phyloP scores from a whole-genome alignment of 2,113 vertebrate genomes.

The Zootoca vivipara region DNA sequence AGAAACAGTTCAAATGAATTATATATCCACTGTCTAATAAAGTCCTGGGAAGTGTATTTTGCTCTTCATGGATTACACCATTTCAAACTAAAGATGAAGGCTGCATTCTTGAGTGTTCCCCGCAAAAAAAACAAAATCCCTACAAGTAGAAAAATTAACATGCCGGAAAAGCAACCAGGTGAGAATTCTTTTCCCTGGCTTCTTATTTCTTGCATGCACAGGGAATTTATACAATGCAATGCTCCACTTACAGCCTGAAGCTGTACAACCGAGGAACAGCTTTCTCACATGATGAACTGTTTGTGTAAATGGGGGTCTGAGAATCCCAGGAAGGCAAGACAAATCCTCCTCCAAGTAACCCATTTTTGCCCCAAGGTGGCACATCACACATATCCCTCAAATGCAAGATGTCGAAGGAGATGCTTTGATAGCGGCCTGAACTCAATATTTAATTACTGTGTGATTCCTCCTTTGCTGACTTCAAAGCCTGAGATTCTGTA shows the following conservation, averaged over 20 bases:
- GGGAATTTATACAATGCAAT: not conserved
- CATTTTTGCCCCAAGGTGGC: not conserved
- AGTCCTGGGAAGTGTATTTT: too few species aligned
- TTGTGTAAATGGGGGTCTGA: not conserved
- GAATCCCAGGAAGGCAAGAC: not conserved
- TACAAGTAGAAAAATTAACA: not conserved
- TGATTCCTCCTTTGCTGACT: slow-evolving; percentile 49
- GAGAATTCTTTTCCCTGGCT: not conserved
- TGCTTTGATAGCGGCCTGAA: slow-evolving; percentile 29
- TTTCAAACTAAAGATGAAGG: not conserved
- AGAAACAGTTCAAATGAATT: too few species aligned
- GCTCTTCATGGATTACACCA: not conserved
- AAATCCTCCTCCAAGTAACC: slow-evolving; percentile 10
- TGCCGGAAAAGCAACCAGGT: not conserved
- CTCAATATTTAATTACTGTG: slow-evolving; percentile 56
- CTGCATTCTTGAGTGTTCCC: not conserved
- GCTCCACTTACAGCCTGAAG: not conserved
- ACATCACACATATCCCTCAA: not conserved
- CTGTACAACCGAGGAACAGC: not conserved
- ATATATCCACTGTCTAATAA: too few species aligned
- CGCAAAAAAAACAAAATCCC: not conserved
- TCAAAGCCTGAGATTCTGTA: slow-evolving; percentile 52
- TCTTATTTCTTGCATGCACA: not conserved
- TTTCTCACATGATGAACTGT: not conserved
- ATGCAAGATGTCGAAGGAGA: not conserved